Base-by-base conservation (phyloP, 2,888 invertebrate species). In the Platycheirus albimanus region DNA sequence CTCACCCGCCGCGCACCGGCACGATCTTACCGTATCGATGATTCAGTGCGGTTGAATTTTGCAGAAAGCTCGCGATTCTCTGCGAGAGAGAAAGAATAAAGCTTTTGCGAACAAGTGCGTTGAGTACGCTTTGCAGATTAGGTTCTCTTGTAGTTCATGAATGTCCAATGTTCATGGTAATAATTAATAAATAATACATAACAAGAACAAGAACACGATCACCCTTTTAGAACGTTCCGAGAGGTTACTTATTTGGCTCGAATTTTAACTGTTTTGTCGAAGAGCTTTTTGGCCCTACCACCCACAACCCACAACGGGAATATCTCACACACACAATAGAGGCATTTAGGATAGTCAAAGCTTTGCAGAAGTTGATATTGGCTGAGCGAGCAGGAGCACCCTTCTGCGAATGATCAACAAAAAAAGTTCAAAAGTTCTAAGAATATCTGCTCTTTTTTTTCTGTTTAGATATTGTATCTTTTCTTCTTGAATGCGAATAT, bases 331-430 rank as follows among this genome's bases (percentile, higher is more conserved):
- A 33, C 8, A 8, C 24, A 24, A 24, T n/a, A n/a, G n/a, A n/a
- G n/a, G n/a, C n/a, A n/a, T n/a, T 24, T 5, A 24, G 24, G 3
- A 4, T 20, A 24, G n/a, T 24, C 58, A 28, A 58, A 41, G 24
- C 28, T 58, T 13, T 58, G 58, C 58, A 58, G 41, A 58, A 58
- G 15, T 11, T 58, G 24, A 41, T 45, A 76, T 70, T 71, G n/a
- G n/a, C n/a, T n/a, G n/a, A n/a, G n/a, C n/a, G n/a, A n/a, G 58
- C 70, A 54, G 51, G 24, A 80, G 58, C 81, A 71, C 77, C 81
- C 71, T 76, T 66, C 58, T 66, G 77, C 43, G 45, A 61, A 36
- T 66, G 66, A 81, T 76, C 47, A 38, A 10, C 36, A 74, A 52
- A 77, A 56, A 64, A 49, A 17, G 52, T 75, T 69, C 52, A 52